A percentile compares a stretch with the other conserved stretches of the same genome.
Evolutionary conservation across 2,797 vertebrate species (phyloP).

Genomic region (Apogon hyalosoma): DNA sequence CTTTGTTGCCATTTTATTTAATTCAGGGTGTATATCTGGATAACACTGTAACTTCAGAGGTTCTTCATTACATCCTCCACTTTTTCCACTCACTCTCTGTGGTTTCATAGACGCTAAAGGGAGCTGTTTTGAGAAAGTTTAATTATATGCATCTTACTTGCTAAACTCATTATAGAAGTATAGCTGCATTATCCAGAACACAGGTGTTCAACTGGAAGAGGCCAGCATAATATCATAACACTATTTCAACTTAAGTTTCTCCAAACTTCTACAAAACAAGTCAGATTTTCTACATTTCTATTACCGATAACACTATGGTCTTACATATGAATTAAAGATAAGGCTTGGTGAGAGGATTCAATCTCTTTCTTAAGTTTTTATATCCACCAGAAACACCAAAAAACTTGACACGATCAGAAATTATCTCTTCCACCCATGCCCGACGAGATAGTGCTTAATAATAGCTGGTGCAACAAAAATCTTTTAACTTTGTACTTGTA

Average conservation of each 20-base stretch:
- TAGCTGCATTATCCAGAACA: conserved; percentile 37
- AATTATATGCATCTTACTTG: conserved; percentile 52
- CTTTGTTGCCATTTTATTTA: background rate
- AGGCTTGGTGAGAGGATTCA: conserved; percentile 41
- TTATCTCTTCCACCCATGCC: conserved; percentile 46
- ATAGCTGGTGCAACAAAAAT: conserved; percentile 58
- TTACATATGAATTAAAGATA: conserved; percentile 43
- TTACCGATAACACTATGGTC: conserved; percentile 31
- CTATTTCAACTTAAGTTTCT: conserved; percentile 26
- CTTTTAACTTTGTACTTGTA: conserved; percentile 62
- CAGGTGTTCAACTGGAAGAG: conserved; percentile 45
- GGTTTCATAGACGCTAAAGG: conserved; percentile 7
- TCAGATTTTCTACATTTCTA: conserved; percentile 19
- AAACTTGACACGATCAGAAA: conserved; percentile 34
- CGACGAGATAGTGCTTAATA: conserved; percentile 49
- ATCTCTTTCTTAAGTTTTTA: conserved; percentile 42
- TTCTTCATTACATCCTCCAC: background rate
- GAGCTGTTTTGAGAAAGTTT: conserved; percentile 21
- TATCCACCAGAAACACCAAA: conserved; percentile 45
- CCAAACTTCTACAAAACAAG: conserved; percentile 24
- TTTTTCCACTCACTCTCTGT: background rate
- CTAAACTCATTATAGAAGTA: conserved; percentile 37
- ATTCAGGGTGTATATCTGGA: background rate
- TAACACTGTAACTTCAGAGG: conserved; percentile 7
- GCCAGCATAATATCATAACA: conserved; percentile 15